These are phyloP conservation scores for Melanocharis versteri DNA, from an alignment of 2,113 vertebrate genomes.

Conservation along the genomic window DNA sequence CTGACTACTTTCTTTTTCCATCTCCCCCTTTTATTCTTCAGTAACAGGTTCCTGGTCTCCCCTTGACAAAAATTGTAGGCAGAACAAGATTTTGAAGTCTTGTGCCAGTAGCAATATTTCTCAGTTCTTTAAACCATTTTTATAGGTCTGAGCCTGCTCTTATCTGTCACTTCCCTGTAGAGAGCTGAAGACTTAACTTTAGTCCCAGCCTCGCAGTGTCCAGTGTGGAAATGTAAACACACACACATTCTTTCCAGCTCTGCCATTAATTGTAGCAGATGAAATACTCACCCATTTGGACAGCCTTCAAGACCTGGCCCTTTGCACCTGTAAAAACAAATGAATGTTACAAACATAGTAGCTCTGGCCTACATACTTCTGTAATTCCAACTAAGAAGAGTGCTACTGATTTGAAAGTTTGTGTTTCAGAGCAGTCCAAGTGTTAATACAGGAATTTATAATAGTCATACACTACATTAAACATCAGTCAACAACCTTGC, in stretches of 20 bases:
- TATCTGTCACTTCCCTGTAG: neutral
- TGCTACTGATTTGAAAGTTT: neutral
- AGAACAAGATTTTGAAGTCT: neutral
- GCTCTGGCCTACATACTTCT: neutral
- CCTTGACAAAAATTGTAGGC: neutral
- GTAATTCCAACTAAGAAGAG: neutral
- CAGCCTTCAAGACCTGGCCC: slow-evolving; percentile 77
- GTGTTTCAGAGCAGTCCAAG: neutral
- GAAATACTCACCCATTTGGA: slow-evolving; percentile 55
- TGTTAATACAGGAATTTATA: neutral
- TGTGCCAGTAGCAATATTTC: neutral
- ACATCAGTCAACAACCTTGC: neutral
- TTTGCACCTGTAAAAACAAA: slow-evolving; percentile 67
- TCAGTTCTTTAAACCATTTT: neutral
- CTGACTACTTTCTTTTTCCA: neutral
- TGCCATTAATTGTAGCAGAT: neutral
- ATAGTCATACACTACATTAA: neutral
- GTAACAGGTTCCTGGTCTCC: neutral
- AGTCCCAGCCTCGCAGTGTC: neutral
- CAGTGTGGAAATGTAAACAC: neutral
- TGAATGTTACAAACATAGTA: neutral
- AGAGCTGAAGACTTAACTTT: neutral
- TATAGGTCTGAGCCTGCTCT: neutral
- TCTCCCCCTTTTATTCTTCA: neutral
- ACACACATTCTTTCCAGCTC: neutral